phyloP scores from a whole-genome alignment of 2,113 vertebrate species.

The Bubo blakistoni region DNA sequence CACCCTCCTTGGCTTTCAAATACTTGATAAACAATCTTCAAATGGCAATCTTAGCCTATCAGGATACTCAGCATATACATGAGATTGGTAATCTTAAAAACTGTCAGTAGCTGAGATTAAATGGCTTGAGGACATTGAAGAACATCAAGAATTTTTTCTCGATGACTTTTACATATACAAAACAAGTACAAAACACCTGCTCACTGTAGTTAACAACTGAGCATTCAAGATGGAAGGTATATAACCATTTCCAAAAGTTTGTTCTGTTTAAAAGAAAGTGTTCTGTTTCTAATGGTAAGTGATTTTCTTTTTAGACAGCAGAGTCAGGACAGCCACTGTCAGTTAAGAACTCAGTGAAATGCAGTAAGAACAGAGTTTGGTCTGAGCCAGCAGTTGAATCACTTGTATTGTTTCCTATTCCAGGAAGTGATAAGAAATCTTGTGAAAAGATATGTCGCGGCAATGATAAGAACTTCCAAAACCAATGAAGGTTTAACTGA shows the following conservation, averaged over 20 bases:
- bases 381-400: not conserved
- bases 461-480: conserved; percentile 96
- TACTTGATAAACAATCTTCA: not conserved
- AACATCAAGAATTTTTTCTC: not conserved
- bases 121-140: not conserved
- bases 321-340: not conserved
- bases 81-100: not conserved
- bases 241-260: not conserved
- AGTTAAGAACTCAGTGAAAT: not conserved
- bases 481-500: conserved; percentile 94
- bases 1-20: not conserved
- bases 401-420: conserved; percentile 12
- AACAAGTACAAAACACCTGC: not conserved
- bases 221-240: not conserved
- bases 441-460: conserved; percentile 94
- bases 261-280: not conserved
- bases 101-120: not conserved
- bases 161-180: accelerated
- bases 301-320: not conserved
- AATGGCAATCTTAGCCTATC: not conserved
- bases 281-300: not conserved
- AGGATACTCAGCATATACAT: accelerated
- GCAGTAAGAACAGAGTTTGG: not conserved
- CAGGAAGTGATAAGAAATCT: conserved; percentile 95
- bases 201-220: not conserved